Percentiles rank a stretch among this genome's conserved stretches.
Conservation (phyloP, 2,888 invertebrate species). For the Megastigmus dorsalis region DNA sequence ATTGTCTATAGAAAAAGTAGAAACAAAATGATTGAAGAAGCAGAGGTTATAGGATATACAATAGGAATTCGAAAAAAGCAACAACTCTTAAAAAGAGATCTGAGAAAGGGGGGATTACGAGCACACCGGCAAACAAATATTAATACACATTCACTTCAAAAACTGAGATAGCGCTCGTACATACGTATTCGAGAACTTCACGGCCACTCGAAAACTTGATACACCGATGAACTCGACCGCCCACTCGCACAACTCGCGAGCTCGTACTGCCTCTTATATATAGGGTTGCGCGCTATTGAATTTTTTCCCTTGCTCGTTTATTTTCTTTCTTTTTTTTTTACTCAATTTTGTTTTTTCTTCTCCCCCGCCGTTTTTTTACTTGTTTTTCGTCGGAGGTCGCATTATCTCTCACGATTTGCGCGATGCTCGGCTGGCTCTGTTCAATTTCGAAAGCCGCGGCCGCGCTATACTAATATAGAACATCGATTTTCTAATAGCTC, state of each 20-base stretch:
- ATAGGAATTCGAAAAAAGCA: too few relatives aligned
- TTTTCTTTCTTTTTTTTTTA: too few relatives aligned
- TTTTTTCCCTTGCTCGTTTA: slow-evolving; percentile 13
- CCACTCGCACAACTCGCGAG: slow-evolving; percentile 11
- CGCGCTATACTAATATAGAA: slow-evolving; percentile 6
- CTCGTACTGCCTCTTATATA: background rate
- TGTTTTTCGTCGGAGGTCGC: background rate
- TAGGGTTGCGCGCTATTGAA: slow-evolving; percentile 8
- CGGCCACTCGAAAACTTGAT: slow-evolving; percentile 41
- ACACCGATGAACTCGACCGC: slow-evolving; percentile 19
- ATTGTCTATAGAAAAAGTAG: too few relatives aligned
- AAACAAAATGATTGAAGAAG: too few relatives aligned
- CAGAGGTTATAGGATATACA: too few relatives aligned
- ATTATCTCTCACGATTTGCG: slow-evolving; percentile 20
- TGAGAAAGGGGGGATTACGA: too few relatives aligned
- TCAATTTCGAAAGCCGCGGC: slow-evolving; percentile 32
- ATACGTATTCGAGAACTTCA: slow-evolving; percentile 10
- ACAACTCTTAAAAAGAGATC: too few relatives aligned
- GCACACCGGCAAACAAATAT: too few relatives aligned
- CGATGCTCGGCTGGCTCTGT: slow-evolving; percentile 2
- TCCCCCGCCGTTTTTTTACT: slow-evolving; percentile 1
- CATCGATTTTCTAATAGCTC: slow-evolving; percentile 36
- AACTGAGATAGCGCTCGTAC: too few relatives aligned
- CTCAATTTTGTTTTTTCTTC: slow-evolving; percentile 5
- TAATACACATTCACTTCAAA: too few relatives aligned